Evolutionary conservation across 2,888 invertebrate genomes (phyloP), one percentile per base, ranked within the genome.

Genomic region (Augiades crinisus): DNA sequence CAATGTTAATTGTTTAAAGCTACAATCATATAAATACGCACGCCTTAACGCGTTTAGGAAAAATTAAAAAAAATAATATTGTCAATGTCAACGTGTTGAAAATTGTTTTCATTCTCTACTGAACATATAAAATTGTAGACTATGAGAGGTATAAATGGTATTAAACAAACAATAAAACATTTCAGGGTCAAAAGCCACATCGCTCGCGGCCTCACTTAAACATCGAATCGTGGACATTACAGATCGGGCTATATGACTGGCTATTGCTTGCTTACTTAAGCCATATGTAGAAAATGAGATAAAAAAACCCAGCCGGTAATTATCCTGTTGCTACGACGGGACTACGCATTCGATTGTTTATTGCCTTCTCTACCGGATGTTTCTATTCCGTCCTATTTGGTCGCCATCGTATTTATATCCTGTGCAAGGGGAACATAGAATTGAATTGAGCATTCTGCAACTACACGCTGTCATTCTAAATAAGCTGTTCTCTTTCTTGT

Each of bases 361-460:
- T 86, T 78, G 77, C 76, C 64, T 77, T 74, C 68, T 65, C 64
- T 65, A 67, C 72, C 80, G 82, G 82, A 85, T 84, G 81, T 78
- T 76, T 70, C 75, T 65, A 67, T 72, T 66, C 67, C 70, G 61
- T 72, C 70, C 66, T 65, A 64, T 67, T 70, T 67, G 61, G 60
- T 61, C 64, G 59, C 68, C 58, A 59, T 57, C 60, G 61, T 61
- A 60, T 62, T 60, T 58, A 55, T 62, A 59, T 58, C 56, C 57
- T 52, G 49, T 57, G 40, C 47, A 52, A 56, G 55, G 57, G 41
- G 49, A 49, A 49, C 49, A 34, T 22, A 24, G 40, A 49, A 13
- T 41, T 34, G 49, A 49, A 24, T 49, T 41, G 49, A 49, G 24
- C 22, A 22, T n/a, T 17, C 21, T n/a, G 7, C 1, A 7, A 13